These are phyloP conservation scores for Masticophis lateralis DNA, from an alignment of 2,797 vertebrate genomes.

Conservation along the genomic window DNA sequence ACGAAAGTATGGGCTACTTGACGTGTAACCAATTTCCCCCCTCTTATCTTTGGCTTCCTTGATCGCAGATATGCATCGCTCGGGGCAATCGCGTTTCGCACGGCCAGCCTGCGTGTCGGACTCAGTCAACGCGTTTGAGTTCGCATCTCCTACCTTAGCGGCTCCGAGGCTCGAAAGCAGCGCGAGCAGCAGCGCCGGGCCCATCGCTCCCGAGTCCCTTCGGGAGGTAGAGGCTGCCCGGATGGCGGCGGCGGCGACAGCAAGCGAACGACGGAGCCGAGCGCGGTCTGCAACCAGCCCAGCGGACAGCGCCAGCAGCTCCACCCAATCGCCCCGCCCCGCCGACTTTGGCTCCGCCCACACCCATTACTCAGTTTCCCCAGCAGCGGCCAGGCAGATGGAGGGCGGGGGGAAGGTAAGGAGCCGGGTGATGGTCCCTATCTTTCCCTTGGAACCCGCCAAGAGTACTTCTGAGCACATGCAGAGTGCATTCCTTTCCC, in stretches of 20 bases:
- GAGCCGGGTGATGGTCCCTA: accelerated
- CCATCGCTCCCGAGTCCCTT: conserved; percentile 14
- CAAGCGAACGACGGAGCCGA: conserved; percentile 27
- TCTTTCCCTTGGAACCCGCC: not conserved
- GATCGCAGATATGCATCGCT: too few species aligned
- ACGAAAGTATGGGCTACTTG: not conserved
- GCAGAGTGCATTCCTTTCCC: not conserved
- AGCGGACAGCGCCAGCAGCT: not conserved
- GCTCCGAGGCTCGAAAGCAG: conserved; percentile 27
- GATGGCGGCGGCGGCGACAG: conserved; percentile 16
- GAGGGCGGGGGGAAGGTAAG: too few species aligned
- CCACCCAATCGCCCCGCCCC: not conserved
- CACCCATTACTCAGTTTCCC: not conserved
- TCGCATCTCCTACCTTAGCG: conserved; percentile 19
- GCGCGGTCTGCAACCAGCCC: not conserved
- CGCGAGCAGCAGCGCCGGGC: conserved; percentile 31
- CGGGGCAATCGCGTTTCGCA: not conserved
- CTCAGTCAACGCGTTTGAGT: not conserved
- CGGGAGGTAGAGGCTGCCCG: conserved; percentile 27
- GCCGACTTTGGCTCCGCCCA: not conserved
- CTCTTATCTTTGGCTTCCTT: not conserved
- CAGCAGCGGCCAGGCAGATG: not conserved
- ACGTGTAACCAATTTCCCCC: not conserved
- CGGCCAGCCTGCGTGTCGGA: too few species aligned
- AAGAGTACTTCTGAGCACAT: not conserved